Evolutionary conservation across 2,797 vertebrate genomes (phyloP).

Genomic region (Anomalospiza imberbis): DNA sequence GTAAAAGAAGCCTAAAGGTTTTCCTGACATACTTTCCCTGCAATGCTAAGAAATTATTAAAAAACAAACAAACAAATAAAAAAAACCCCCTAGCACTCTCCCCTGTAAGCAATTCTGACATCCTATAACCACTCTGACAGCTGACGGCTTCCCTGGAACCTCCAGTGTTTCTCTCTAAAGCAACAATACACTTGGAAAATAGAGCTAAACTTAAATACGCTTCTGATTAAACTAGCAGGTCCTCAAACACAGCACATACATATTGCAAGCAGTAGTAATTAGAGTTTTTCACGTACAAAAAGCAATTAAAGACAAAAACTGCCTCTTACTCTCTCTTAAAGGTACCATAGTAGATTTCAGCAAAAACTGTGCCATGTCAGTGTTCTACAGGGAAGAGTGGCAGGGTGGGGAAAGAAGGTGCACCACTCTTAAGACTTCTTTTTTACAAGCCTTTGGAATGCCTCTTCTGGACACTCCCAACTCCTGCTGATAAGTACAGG

Average conservation of each 20-base stretch:
- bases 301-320: not conserved
- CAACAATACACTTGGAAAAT: not conserved
- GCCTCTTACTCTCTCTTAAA: not conserved
- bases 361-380: not conserved
- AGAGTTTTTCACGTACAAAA: not conserved
- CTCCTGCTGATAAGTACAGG: not conserved
- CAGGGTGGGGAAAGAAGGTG: not conserved
- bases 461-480: not conserved
- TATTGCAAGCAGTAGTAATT: not conserved
- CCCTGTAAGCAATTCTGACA: not conserved
- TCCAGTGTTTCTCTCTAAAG: not conserved
- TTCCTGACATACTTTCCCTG: not conserved
- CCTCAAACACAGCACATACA: not conserved
- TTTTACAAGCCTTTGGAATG: not conserved
- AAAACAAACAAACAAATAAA: too few relatives aligned
- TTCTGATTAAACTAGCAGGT: not conserved
- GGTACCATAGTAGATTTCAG: not conserved
- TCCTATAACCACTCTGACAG: not conserved
- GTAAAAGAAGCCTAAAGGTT: not conserved
- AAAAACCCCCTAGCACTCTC: not conserved
- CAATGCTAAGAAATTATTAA: not conserved
- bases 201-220: not conserved
- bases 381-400: rapidly evolving
- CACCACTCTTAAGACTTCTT: not conserved
- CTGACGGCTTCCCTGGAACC: not conserved